Conservation (phyloP, 1,140 invertebrate species). For the Magallana gigas region DNA sequence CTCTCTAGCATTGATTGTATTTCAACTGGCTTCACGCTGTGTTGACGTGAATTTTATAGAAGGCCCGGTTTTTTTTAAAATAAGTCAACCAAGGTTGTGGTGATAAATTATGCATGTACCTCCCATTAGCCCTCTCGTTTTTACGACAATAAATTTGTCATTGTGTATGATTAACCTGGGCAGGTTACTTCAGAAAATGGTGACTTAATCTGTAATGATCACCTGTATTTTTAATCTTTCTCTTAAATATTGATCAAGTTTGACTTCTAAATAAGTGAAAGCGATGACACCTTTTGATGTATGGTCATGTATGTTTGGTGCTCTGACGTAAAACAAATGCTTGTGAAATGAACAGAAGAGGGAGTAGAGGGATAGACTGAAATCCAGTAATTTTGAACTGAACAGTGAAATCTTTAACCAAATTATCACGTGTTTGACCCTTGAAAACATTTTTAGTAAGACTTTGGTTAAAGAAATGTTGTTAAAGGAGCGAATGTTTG, state of each 20-base stretch:
- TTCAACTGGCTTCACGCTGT: constrained; percentile 1
- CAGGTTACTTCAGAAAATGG: neutral
- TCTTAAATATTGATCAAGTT: neutral
- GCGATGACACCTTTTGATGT: neutral
- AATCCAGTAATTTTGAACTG: no score
- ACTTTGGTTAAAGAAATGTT: no score
- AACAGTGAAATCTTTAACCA: no score
- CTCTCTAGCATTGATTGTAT: neutral
- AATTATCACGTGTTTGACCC: no score
- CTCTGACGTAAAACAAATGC: neutral
- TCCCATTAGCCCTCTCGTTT: constrained; percentile 20
- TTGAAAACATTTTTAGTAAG: no score
- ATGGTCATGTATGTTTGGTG: neutral
- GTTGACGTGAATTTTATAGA: neutral
- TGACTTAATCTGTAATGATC: neutral
- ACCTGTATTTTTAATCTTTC: neutral
- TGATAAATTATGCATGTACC: constrained; percentile 22
- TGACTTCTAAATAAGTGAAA: neutral
- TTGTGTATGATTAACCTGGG: constrained; percentile 17
- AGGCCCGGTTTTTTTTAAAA: neutral
- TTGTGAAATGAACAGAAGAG: neutral
- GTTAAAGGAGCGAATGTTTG: no score
- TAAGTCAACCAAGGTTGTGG: constrained; percentile 8
- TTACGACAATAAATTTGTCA: constrained; percentile 16
- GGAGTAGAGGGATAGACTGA: no score